Conservation (phyloP, 2,113 vertebrate species). For the Leptodactylus fuscus region DNA sequence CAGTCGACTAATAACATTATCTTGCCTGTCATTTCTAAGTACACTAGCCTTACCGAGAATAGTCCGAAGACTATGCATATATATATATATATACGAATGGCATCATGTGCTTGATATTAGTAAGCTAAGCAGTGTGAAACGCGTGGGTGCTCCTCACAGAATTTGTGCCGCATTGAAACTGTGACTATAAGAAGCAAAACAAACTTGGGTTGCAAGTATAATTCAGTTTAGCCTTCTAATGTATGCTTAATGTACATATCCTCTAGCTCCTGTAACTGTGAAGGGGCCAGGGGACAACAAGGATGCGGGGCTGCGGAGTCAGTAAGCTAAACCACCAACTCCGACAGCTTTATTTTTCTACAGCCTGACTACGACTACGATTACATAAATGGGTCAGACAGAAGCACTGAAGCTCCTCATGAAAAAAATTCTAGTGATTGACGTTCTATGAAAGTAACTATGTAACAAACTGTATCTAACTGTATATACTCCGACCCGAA, state of each 20-base stretch:
- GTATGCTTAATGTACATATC: neutral
- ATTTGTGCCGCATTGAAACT: neutral
- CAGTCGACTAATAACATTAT: neutral
- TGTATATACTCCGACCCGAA: too few species aligned
- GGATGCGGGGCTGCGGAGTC: too few species aligned
- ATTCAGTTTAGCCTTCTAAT: neutral
- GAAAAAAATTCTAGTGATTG: too few species aligned
- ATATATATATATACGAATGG: neutral
- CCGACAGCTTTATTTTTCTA: too few species aligned
- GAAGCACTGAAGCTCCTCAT: too few species aligned
- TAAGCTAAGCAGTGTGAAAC: slow-evolving; percentile 18
- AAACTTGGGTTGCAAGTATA: neutral
- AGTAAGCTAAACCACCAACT: too few species aligned
- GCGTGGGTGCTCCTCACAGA: neutral
- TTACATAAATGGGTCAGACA: too few species aligned
- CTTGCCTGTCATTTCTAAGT: neutral
- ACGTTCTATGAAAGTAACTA: too few species aligned
- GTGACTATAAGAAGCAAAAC: neutral
- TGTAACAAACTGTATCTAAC: too few species aligned
- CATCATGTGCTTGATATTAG: neutral
- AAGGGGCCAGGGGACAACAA: neutral
- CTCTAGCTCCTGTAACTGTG: neutral
- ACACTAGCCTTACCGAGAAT: neutral
- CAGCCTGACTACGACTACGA: too few species aligned
- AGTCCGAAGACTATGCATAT: neutral